A percentile compares a stretch with the other conserved stretches of the same genome.
Conservation (phyloP, 2,888 invertebrate genomes). For the Microctonus aethiopoides region DNA sequence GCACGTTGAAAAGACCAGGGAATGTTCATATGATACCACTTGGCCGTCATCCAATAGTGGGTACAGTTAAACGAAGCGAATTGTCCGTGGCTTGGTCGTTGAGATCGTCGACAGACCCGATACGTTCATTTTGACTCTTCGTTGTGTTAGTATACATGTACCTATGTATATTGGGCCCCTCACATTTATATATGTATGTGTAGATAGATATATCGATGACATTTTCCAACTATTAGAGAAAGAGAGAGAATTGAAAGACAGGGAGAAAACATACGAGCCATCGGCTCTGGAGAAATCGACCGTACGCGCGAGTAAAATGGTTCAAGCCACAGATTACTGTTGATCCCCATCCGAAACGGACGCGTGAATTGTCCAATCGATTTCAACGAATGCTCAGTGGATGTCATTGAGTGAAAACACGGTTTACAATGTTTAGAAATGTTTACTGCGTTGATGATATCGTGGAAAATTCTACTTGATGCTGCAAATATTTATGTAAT, state of each 20-base stretch:
- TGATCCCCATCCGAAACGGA: conserved; percentile 4
- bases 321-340: conserved; percentile 1
- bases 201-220: background rate
- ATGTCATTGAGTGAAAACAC: background rate
- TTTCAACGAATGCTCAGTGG: background rate
- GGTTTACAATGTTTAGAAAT: background rate
- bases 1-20: conserved; percentile 26
- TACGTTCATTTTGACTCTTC: conserved; percentile 36
- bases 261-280: background rate
- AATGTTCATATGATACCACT: conserved; percentile 39
- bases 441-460: background rate
- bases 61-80: conserved; percentile 60
- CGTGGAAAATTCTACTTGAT: background rate
- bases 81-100: conserved; percentile 44
- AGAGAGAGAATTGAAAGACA: background rate
- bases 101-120: conserved; percentile 39
- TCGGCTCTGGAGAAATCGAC: background rate
- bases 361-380: conserved; percentile 6
- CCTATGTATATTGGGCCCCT: background rate
- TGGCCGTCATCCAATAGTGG: conserved; percentile 43
- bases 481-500: background rate
- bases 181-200: background rate
- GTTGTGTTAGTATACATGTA: background rate
- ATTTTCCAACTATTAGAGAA: background rate
- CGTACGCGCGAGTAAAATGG: background rate